Base-by-base conservation (phyloP, 2,797 vertebrate genomes). In the Poliocrania exsul region DNA sequence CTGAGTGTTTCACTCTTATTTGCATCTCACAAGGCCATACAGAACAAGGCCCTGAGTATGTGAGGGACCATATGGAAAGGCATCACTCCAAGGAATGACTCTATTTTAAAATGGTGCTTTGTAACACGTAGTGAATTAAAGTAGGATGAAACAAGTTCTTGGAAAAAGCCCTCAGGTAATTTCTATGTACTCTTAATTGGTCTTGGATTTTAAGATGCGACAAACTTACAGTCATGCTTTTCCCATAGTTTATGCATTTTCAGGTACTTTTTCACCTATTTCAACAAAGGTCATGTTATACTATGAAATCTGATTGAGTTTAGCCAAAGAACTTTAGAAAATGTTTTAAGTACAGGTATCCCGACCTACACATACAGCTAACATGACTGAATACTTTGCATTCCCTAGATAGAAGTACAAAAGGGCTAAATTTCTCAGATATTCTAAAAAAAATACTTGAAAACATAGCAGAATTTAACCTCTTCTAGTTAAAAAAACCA, bases 1-100 rank as follows among this genome's bases (percentile, higher is more conserved):
- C 29, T 72, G 65, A 65, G 15, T 61, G 16, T 51, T 92, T 84
- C 69, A 38, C 28, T 88, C 33, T 83, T 23, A 64, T 79, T 88
- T 94, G 44, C 61, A 71, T 73, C 72, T 86, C 77, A 81, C 57
- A 42, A 67, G 20, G 33, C 53, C 42, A 14, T 83, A 42, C 49
- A 90, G 50, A 83, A 38, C 50, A 74, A 66, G 21, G 85, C 25
- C 4, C 8, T 40, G 1, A 51, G 5, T 46, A 14, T 74, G 37
- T 81, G 70, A 53, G 11, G 6, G 9, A 54, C 56, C 15, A 6
- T 61, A 16, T 53, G 38, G 42, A 60, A 74, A 74, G 35, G 14
- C 57, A 61, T 91, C 58, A 49, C 28, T 90, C 49, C 31, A 13
- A 42, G 56, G 65, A 81, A 49, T 83, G 66, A 9, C 18, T 42